Percentiles rank a stretch among this genome's conserved stretches.
Conservation (phyloP, 2,797 vertebrate genomes). For the Enteromius anoplus region DNA sequence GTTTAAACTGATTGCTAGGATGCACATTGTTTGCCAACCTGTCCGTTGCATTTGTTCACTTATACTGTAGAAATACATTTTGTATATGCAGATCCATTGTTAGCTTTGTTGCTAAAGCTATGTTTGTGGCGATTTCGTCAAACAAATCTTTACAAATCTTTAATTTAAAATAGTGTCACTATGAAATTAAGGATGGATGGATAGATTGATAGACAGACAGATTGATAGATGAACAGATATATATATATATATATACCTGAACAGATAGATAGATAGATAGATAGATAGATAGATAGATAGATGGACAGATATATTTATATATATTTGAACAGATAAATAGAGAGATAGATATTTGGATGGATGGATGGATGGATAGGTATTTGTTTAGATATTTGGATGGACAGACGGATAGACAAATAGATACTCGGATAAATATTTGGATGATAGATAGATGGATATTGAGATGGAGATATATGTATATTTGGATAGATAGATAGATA, state of each 20-base stretch:
- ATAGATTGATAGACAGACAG: background rate
- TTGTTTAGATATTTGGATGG: no score
- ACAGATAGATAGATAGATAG: background rate
- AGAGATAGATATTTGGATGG: background rate
- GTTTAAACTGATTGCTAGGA: slow-evolving; percentile 15
- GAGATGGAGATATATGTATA: background rate
- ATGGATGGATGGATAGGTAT: background rate
- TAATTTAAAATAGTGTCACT: background rate
- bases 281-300: background rate
- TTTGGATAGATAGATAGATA: background rate
- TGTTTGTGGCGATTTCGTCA: background rate
- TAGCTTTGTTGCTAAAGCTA: background rate
- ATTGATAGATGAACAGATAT: background rate
- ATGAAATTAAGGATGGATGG: background rate
- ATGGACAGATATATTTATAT: background rate
- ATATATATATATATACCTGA: no score
- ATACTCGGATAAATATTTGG: no score
- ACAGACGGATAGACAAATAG: background rate
- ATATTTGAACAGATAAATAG: background rate
- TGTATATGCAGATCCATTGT: background rate
- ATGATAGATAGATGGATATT: background rate
- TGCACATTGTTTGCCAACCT: background rate
- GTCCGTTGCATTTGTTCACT: background rate
- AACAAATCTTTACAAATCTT: background rate
- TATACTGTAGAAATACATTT: background rate